phyloP scores from a whole-genome alignment of 2,797 vertebrate genomes.

The Pyrocephalus nanus region DNA sequence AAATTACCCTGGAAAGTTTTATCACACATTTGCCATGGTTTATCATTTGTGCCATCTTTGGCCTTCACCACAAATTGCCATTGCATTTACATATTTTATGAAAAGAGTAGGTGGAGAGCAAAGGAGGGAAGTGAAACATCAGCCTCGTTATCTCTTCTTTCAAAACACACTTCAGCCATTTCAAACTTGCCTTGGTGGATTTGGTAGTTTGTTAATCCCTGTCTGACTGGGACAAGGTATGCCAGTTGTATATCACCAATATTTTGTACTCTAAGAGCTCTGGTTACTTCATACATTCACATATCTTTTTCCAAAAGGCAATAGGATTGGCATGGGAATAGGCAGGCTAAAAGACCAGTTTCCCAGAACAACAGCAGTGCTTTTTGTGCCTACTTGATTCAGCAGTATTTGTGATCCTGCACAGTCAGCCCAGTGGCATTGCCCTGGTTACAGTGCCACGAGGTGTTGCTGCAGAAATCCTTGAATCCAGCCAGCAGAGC shows the following conservation, averaged over 20 bases:
- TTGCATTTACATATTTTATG: background rate
- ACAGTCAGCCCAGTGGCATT: background rate
- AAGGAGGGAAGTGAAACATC: background rate
- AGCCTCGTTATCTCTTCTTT: background rate
- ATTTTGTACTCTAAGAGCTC: background rate
- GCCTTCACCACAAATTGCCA: background rate
- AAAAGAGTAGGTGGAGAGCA: background rate
- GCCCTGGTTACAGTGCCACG: background rate
- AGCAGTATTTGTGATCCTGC: background rate
- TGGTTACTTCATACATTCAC: background rate
- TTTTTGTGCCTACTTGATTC: background rate
- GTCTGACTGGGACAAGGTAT: background rate
- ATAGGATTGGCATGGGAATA: background rate
- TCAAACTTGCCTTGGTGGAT: background rate
- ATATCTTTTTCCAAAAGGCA: background rate
- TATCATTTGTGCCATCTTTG: background rate
- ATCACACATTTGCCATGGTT: background rate
- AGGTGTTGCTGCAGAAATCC: background rate
- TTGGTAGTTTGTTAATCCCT: background rate
- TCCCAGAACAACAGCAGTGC: background rate
- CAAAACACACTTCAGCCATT: background rate
- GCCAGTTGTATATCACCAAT: background rate
- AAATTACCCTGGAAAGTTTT: background rate
- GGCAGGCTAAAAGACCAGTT: background rate
- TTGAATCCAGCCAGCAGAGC: background rate